Conservation (phyloP, 2,113 vertebrate genomes). For the Heterotis niloticus region DNA sequence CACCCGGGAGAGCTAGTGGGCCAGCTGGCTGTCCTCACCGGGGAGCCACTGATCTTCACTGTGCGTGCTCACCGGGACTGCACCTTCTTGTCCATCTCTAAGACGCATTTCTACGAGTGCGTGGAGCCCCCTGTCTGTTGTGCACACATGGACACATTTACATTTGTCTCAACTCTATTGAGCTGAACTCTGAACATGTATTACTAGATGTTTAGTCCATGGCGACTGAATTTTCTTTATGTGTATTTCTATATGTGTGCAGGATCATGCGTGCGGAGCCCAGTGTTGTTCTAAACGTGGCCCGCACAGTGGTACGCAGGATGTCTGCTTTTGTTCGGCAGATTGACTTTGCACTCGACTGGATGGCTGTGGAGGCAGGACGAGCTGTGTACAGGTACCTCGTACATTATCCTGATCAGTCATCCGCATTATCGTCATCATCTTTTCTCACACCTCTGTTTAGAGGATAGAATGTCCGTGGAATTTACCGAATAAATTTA, state of each 20-base stretch:
- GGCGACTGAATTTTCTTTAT: neutral
- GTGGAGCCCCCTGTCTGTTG: constrained; percentile 27
- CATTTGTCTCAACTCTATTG: neutral
- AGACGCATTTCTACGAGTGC: constrained; percentile 93
- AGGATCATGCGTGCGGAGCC: constrained; percentile 93
- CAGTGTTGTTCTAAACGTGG: constrained; percentile 77
- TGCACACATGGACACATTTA: neutral
- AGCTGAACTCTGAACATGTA: neutral
- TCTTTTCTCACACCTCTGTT: too few relatives aligned
- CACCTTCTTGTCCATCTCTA: constrained; percentile 86
- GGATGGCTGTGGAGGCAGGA: constrained; percentile 94
- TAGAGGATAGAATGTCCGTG: too few relatives aligned
- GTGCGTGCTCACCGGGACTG: constrained; percentile 85
- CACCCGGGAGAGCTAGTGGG: constrained; percentile 89
- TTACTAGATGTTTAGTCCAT: neutral
- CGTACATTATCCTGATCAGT: too few relatives aligned
- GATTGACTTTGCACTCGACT: constrained; percentile 92
- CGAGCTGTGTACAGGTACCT: constrained; percentile 86
- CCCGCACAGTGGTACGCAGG: constrained; percentile 82
- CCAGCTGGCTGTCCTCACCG: constrained; percentile 87
- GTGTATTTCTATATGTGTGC: constrained; percentile 17
- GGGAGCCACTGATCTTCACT: constrained; percentile 90
- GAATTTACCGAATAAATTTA: too few relatives aligned
- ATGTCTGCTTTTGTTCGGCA: constrained; percentile 88
- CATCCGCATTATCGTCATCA: too few relatives aligned